These are phyloP conservation scores for Sipha flava DNA, from an alignment of 1,140 invertebrate species.

Conservation along the genomic window DNA sequence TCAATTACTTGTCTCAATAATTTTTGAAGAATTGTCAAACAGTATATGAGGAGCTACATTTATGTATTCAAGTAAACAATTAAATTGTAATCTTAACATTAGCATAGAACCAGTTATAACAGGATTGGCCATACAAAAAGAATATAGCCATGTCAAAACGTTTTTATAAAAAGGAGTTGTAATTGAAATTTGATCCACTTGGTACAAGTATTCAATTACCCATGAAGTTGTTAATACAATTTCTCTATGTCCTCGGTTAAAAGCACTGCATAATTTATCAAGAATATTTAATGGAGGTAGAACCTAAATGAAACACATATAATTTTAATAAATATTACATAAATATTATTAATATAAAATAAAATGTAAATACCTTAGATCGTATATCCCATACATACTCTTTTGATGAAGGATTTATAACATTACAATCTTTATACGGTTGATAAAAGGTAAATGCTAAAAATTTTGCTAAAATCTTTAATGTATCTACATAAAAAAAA, in stretches of 20 bases:
- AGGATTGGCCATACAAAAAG: neutral
- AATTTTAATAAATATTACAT: neutral
- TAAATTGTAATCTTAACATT: slow-evolving; percentile 6
- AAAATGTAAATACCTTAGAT: slow-evolving; percentile 1
- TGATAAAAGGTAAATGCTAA: neutral
- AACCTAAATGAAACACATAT: neutral
- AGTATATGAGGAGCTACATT: slow-evolving; percentile 4
- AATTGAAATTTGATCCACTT: slow-evolving; percentile 19
- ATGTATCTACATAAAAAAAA: slow-evolving; percentile 12
- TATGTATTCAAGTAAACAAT: neutral
- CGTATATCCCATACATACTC: slow-evolving; percentile 12
- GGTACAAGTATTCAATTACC: slow-evolving; percentile 19
- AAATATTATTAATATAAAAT: neutral
- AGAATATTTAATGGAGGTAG: slow-evolving; percentile 4
- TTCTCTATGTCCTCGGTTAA: neutral
- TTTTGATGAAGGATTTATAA: neutral
- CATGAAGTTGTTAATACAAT: slow-evolving; percentile 3
- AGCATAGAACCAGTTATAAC: neutral
- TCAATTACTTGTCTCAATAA: neutral
- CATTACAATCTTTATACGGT: slow-evolving; percentile 4
- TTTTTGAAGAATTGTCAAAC: neutral
- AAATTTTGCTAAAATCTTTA: slow-evolving; percentile 8
- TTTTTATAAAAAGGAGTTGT: slow-evolving; percentile 11
- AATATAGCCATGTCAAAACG: neutral
- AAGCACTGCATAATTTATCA: neutral